Evolutionary conservation across 2,113 vertebrate species (phyloP).

Genomic region (Nettapus auritus): DNA sequence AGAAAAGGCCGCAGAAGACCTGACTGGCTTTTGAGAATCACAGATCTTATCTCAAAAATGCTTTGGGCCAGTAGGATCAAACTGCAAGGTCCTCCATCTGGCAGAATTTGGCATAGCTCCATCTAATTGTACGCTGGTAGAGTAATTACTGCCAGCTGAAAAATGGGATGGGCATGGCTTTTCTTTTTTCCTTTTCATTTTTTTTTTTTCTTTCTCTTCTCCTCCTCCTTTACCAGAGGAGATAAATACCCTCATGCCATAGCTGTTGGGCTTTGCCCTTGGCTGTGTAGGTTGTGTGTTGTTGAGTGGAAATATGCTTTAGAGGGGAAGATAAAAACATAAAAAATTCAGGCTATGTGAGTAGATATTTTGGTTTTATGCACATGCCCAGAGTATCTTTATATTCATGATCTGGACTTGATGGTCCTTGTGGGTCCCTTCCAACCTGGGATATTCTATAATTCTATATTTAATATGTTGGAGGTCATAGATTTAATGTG

Average conservation of each 20-base stretch:
- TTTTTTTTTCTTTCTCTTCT: neutral
- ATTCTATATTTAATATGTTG: too few species aligned
- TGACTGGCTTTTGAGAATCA: neutral
- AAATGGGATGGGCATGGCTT: neutral
- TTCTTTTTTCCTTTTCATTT: too few species aligned
- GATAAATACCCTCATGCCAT: neutral
- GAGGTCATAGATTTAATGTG: neutral
- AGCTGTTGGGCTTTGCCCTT: neutral
- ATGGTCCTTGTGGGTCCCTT: too few species aligned
- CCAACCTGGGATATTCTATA: too few species aligned
- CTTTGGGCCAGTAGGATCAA: neutral
- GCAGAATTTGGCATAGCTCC: neutral
- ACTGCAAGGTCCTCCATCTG: neutral
- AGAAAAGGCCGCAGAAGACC: neutral
- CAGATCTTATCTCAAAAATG: neutral
- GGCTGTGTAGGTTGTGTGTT: neutral
- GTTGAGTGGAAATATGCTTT: neutral
- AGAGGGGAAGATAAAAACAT: neutral
- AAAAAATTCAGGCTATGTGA: neutral
- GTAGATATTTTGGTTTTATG: neutral
- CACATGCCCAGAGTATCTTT: accelerated
- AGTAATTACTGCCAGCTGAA: neutral
- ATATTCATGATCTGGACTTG: too few species aligned
- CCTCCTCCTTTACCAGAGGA: neutral
- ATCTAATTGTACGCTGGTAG: neutral